These are phyloP conservation scores for Drymodes brunneopygia DNA, from an alignment of 2,113 vertebrate genomes.

Conservation along the genomic window DNA sequence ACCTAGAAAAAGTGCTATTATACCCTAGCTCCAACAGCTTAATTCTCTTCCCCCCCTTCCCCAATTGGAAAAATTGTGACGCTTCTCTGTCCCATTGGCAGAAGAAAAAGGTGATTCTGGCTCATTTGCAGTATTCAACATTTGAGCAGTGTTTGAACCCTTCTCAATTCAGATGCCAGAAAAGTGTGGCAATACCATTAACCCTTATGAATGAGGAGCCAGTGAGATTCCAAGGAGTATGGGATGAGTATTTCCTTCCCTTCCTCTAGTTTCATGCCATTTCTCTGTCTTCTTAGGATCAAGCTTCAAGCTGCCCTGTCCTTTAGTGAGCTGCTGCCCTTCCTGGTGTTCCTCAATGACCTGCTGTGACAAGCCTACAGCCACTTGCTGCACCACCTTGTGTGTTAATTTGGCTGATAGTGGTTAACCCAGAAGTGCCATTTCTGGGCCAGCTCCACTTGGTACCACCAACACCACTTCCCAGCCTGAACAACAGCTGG, in stretches of 20 bases:
- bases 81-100: neutral
- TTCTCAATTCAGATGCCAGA: neutral
- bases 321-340: neutral
- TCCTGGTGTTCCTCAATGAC: neutral
- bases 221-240: neutral
- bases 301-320: neutral
- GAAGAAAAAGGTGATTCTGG: neutral
- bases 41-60: neutral
- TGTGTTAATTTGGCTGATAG: neutral
- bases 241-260: neutral
- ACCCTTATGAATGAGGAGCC: neutral
- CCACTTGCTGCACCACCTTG: neutral
- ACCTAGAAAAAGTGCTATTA: neutral
- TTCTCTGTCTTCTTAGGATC: neutral
- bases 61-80: neutral
- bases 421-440: neutral
- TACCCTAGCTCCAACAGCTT: neutral
- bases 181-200: neutral
- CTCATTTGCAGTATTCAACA: neutral
- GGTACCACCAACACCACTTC: accelerated
- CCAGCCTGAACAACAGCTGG: neutral
- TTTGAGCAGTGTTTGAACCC: neutral
- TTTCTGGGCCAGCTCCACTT: neutral
- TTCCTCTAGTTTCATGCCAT: neutral
- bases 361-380: neutral